Evolutionary conservation across 2,113 vertebrate genomes (phyloP), one percentile per base, ranked within the genome.

Genomic region (Rhinopomastus cyanomelas): DNA sequence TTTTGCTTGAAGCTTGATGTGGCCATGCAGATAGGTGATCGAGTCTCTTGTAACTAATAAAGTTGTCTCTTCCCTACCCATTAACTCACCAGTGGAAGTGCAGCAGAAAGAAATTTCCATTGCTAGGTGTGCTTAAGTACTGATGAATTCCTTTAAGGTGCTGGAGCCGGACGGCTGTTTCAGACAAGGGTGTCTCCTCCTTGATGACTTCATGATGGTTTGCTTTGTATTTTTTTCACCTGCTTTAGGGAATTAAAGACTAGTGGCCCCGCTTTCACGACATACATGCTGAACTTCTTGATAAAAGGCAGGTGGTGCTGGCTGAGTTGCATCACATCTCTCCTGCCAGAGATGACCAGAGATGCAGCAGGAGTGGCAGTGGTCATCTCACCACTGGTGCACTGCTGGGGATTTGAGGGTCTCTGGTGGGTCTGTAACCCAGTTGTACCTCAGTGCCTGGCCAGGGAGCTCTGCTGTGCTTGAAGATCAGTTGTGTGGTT

Each of bases 1-100:
- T 69, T 87, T 90, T 81, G 32, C 20, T 66, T 86, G 46, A 90
- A 91, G 59, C 22, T 9, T 52, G 81, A 65, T 79, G 84, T 59
- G 60, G 29, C 23, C 75, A 32, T 69, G 16, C 42, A 86, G 80
- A 25, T 30, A 61, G 51, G 36, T 81, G 55, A 75, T 18, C 55
- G 53, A 80, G 16, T 77, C 56, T 57, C 67, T 80, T 37, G 42
- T 74, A 87, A 86, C 66, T 84, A 84, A 88, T 62, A 30, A 88
- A 86, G 61, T 69, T 88, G 39, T 37, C 37, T 88, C 37, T 80
- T 79, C 51, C 26, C 42, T 55, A 8, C 1, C 0, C 57, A 44
- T 60, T 81, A 61, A 88, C 65, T 81, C 48, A 48, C 14, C 8
- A 39, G 26, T 87, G 42, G 77, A 91, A 84, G 62, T 2, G 0